Base-by-base conservation (phyloP, 2,113 vertebrate genomes). In the Erpornis zantholeuca region DNA sequence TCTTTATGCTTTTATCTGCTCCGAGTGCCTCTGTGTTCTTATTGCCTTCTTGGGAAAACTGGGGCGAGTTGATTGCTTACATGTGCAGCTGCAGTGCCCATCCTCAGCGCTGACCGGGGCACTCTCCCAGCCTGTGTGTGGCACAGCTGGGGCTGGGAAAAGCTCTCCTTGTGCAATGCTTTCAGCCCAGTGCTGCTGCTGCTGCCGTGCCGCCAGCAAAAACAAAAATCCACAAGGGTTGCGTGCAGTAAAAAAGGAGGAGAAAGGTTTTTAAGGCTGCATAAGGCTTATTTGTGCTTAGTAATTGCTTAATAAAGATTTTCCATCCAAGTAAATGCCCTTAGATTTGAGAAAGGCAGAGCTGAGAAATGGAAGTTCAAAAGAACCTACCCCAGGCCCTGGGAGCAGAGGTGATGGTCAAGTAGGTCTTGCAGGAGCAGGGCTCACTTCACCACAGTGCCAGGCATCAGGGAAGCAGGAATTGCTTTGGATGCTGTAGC, bases 31-130 rank as follows among this genome's bases (percentile, higher is more conserved):
- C 71, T n/a, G 27, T 44, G 66, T 56, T 59, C 36, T 60, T n/a
- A 27, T 16, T 88, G 69, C 44, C 45, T 31, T 47, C 64, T 42
- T 42, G 42, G 44, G 45, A 71, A 50, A 54, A 38, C 18, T 44
- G 22, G 49, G 52, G 44, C 5, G 18, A 45, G 3, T 12, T 44
- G 56, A 81, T 84, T 66, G 63, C 50, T 80, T 49, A 23, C 42
- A 35, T 57, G 52, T 56, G 60, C 12, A 35, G 69, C 20, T 50
- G 53, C 63, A 56, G 11, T n/a, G 36, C 35, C 38, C n/a, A 36
- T 10, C 10, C 29, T n/a, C 35, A 40, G 59, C 25, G 7, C 8
- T 11, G 3, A 35, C 57, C 45, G 25, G 3, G 5, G 1, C 1
- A 22, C 35, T 68, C 56, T 69, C 2, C 4, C 47, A 79, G 87